Evolutionary conservation across 2,797 vertebrate genomes (phyloP).

Genomic region (Pantherophis alleghaniensis): DNA sequence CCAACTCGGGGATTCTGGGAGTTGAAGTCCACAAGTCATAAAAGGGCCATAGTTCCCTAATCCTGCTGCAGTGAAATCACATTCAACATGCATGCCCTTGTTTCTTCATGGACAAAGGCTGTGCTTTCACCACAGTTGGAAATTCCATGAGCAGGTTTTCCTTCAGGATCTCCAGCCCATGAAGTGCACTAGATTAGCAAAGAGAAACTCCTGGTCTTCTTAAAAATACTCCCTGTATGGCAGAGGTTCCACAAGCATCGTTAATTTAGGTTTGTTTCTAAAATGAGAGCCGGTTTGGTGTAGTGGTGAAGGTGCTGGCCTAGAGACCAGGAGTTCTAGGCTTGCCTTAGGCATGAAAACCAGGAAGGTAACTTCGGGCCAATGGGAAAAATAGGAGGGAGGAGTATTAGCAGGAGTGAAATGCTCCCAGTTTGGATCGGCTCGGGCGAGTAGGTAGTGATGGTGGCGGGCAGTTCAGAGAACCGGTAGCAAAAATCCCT

Average conservation of each 20-base stretch:
- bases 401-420: not conserved
- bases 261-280: not conserved
- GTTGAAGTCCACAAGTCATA: not conserved
- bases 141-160: not conserved
- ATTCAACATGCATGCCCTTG: not conserved
- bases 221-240: not conserved
- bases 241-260: not conserved
- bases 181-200: not conserved
- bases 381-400: not conserved
- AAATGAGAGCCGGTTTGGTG: not conserved
- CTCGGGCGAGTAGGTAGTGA: too few relatives aligned
- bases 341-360: not conserved
- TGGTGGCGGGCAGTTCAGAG: too few relatives aligned
- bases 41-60: not conserved
- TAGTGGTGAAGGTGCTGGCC: not conserved
- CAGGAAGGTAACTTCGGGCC: not conserved
- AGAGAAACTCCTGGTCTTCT: not conserved
- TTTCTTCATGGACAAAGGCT: not conserved
- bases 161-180: not conserved
- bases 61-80: not conserved
- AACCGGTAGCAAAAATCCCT: too few relatives aligned
- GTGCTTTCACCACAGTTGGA: not conserved
- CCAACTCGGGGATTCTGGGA: not conserved
- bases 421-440: too few relatives aligned
- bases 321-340: not conserved